Evolutionary conservation across 2,797 vertebrate genomes (phyloP), one percentile per base, ranked within the genome.

Genomic region (Lacerta viridis): DNA sequence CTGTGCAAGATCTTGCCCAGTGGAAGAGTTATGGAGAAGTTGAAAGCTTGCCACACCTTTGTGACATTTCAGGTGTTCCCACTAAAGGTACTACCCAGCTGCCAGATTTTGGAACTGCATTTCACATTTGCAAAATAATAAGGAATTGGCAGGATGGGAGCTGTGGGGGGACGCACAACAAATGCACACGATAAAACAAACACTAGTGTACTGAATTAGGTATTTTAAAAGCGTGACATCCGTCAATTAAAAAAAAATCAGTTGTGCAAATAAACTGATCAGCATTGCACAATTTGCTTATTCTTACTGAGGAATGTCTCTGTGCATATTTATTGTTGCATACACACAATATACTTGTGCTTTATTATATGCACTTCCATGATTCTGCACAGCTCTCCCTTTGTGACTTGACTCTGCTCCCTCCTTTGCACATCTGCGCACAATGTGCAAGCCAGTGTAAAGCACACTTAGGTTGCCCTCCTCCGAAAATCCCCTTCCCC

Each of bases 231-330:
- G 29, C 10, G 27, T 68, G 69, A 36, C 15, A 59, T 59, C 75
- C 64, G 59, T 84, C 46, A 55, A 17, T 43, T 71, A 4, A 82
- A 82, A 61, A 87, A 75, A 11, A 55, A 33, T 9, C 36, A 27
- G 80, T 46, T 87, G 68, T 55, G 33, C 36, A 66, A 76, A 82
- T 46, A 64, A n/a, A 23, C 43, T 55, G 74, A 7, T 29, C 74
- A 50, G n/a, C 9, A 27, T 15, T 7, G 20, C 69, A 64, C 33
- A 75, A 41, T 29, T 83, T 46, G 33, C 41, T 82, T 27, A n/a
- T 85, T 85, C 18, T 64, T 66, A 82, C 59, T 46, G 13, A 88
- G 41, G 87, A 68, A 88, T 55, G 23, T 29, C 39, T 39, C 23
- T 25, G 9, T 66, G 20, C 33, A 68, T 27, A 17, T 13, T 50